Conservation (phyloP, 2,113 vertebrate species). For the Dasyprocta punctata region DNA sequence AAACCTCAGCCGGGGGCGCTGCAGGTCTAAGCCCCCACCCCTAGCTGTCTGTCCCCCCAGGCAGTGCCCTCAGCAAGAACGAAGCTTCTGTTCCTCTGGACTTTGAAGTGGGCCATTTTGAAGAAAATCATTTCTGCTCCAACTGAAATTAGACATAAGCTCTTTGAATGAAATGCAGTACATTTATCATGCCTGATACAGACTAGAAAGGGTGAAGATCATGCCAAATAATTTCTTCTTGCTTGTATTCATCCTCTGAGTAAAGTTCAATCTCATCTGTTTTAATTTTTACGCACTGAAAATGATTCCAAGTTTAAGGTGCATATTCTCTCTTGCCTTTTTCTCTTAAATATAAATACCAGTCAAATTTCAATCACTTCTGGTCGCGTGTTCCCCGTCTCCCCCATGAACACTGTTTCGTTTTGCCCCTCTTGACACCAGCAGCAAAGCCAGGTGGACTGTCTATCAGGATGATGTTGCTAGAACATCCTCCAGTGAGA, state of each 20-base stretch:
- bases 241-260: background rate
- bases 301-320: background rate
- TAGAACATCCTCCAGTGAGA: slow-evolving; percentile 15
- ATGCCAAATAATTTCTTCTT: background rate
- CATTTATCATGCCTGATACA: background rate
- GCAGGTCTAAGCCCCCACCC: background rate
- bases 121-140: background rate
- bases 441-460: background rate
- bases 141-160: background rate
- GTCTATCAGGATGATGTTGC: background rate
- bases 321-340: background rate
- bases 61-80: background rate
- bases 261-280: background rate
- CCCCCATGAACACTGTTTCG: background rate
- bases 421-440: background rate
- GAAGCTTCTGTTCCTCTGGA: background rate
- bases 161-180: background rate
- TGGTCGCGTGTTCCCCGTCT: background rate
- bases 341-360: background rate
- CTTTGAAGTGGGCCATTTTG: background rate
- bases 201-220: background rate
- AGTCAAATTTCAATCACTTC: background rate
- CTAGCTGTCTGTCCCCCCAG: background rate
- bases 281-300: background rate
- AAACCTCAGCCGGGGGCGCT: background rate